Evolutionary conservation across 2,888 invertebrate species (phyloP).

Genomic region (Oscheius sp.): DNA sequence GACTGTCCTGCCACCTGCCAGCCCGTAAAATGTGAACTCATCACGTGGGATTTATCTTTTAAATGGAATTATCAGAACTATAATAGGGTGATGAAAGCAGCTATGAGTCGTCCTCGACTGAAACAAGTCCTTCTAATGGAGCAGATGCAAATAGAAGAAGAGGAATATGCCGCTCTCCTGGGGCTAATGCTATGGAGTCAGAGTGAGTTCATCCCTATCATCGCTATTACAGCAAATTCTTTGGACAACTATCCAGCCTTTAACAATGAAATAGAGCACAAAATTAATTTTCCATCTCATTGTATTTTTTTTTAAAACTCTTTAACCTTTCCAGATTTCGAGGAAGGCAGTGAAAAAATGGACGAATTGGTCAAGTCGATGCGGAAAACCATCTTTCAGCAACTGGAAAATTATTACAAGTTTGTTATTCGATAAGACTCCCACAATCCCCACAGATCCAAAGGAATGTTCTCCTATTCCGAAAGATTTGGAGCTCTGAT

Average conservation of each 20-base stretch:
- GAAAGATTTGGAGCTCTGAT: slow-evolving; percentile 9
- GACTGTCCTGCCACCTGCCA: slow-evolving; percentile 1
- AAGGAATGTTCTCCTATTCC: not conserved
- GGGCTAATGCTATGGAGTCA: slow-evolving; percentile 19
- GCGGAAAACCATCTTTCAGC: not conserved
- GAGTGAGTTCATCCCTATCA: slow-evolving; percentile 1
- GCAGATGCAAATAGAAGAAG: slow-evolving; percentile 14
- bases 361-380: not conserved
- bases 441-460: not conserved
- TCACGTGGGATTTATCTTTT: not conserved
- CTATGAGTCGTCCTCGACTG: slow-evolving; percentile 7
- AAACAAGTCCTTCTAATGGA: slow-evolving; percentile 19
- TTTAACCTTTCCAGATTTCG: slow-evolving; percentile 9
- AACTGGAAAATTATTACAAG: slow-evolving; percentile 6
- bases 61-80: not conserved
- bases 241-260: not conserved
- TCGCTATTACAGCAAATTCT: not conserved
- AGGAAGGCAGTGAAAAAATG: not conserved
- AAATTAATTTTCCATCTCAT: not conserved
- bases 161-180: slow-evolving; percentile 16
- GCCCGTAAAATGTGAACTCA: not conserved
- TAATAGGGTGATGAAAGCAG: not conserved
- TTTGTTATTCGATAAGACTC: not conserved
- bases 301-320: not conserved
- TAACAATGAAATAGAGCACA: not conserved